Evolutionary conservation across 2,888 invertebrate species (phyloP), one percentile per base, ranked within the genome.

Genomic region (Pseudococcus longispinus): DNA sequence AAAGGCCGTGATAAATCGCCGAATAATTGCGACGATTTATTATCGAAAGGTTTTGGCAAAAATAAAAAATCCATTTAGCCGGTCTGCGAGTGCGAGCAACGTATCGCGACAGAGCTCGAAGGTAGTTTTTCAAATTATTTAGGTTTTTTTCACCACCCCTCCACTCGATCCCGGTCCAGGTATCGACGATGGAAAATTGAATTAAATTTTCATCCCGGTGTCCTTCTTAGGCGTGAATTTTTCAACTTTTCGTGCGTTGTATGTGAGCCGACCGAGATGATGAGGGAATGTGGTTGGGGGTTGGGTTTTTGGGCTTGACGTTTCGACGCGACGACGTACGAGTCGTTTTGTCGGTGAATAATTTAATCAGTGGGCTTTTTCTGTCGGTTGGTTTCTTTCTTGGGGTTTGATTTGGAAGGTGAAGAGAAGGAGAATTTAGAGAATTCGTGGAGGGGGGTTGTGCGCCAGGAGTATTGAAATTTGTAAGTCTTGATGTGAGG

Each of bases 11-110:
- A 74, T 74, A 37, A 74, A 74, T 74, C 74, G 74, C n/a, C 32
- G 74, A 74, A 74, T 74, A 74, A 74, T 74, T 37, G 74, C 74
- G 74, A 32, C 74, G 37, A 74, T 74, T 74, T 74, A 74, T 74
- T 37, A 74, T 74, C 74, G 74, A 74, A n/a, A 29, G 74, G 65
- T 65, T 23, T 65, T 65, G 23, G 65, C 65, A 26, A 65, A 65
- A 65, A 65, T 65, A 65, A 65, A 65, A 65, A 65, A 65, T 65
- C 65, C 23, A 65, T 65, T 65, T 65, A 65, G 65, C 1, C 65
- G 13, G 15, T 26, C 23, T 65, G 20, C 60, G 8, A 13, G 51
- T 51, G 3, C 37, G 4, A 46, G 13, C 44, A 13, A 51, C n/a
- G n/a, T 51, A 51, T 51, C 51, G n/a, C 51, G 51, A 51, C 51